These are phyloP conservation scores for Gavia stellata DNA, from an alignment of 2,113 vertebrate genomes.

Conservation along the genomic window DNA sequence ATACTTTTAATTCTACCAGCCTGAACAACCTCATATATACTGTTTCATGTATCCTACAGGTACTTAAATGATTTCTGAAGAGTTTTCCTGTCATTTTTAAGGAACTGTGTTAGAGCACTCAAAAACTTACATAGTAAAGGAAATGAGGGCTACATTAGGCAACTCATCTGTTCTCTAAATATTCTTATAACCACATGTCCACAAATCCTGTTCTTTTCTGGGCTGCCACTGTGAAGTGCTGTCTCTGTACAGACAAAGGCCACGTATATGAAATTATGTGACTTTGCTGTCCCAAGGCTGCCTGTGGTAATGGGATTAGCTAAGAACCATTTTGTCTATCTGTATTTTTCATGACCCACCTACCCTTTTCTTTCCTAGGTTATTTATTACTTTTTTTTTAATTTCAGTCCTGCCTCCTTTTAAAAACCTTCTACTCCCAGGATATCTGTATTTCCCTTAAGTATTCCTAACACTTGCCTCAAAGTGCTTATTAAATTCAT, in stretches of 20 bases:
- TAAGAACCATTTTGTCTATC: neutral
- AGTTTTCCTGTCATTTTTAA: neutral
- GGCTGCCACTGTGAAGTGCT: neutral
- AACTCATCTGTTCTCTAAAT: neutral
- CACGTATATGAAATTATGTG: neutral
- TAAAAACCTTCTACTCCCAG: neutral
- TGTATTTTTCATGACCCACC: neutral
- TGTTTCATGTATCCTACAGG: neutral
- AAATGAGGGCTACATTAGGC: neutral
- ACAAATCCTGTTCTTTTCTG: neutral
- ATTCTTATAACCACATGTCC: neutral
- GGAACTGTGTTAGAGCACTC: neutral
- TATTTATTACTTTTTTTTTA: neutral
- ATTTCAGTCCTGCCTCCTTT: neutral
- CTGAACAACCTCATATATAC: neutral
- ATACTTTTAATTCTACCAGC: neutral
- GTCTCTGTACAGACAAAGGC: neutral
- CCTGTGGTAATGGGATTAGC: neutral
- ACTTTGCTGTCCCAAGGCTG: neutral
- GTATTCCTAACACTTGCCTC: neutral
- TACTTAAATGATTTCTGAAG: neutral
- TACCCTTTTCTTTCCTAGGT: neutral
- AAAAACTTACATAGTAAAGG: neutral
- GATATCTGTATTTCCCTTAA: neutral
- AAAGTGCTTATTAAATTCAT: conserved; percentile 17